Evolutionary conservation across 92 coral and sea anemone genomes (phyloP), one percentile per base, ranked within the genome.

Genomic region (Palythoa heliodiscus): DNA sequence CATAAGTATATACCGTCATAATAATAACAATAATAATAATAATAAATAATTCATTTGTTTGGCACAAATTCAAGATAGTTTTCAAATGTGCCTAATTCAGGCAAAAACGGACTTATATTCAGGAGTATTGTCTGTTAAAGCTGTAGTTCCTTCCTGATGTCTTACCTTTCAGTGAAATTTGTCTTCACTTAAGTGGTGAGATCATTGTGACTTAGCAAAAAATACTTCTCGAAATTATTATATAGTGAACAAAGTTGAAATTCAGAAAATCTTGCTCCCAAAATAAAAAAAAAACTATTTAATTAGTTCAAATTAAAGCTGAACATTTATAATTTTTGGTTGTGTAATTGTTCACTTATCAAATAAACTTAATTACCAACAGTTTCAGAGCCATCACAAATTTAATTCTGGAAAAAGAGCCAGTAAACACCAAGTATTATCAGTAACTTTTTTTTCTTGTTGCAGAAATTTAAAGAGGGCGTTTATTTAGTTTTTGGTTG

Each of bases 71-170:
- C 64, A 13, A 19, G n/a, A 57, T 57, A 57, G 75, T 57, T 57
- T 57, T 57, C 64, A 57, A 57, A 57, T 57, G 20, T 57, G 64
- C 71, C 71, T 66, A 20, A 66, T 66, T 66, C 71, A 66, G 71
- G 71, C 71, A 66, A 20, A 63, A 66, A 20, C 20, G 37, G 71
- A 66, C 71, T 66, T 66, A 66, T 66, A 20, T 66, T 66, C 71
- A 22, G 71, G 71, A 66, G 71, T 66, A 66, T 66, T 66, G 71
- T 66, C 71, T 66, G 71, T n/a, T 66, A 66, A 17, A 66, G 22
- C 64, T 57, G 22, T 57, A 16, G 64, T 57, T 22, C 64, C 64
- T 57, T 57, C 4, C 64, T 57, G 19, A 57, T 57, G 64, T 57
- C 64, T 57, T 57, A 16, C 64, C 64, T 57, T 57, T 57, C 63